Conservation (phyloP, 2,113 vertebrate genomes). For the Misgurnus anguillicaudatus region DNA sequence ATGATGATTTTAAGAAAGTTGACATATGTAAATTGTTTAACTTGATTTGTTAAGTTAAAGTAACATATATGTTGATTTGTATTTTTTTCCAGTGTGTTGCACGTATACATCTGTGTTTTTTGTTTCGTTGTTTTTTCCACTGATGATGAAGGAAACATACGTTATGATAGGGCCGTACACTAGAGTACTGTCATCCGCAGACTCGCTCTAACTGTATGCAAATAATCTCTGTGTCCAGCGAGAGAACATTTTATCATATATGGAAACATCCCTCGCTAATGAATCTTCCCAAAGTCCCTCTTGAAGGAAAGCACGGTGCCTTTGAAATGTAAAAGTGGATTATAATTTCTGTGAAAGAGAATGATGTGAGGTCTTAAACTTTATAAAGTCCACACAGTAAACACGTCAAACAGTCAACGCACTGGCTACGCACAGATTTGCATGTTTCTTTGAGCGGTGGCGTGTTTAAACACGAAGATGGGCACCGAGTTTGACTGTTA, state of each 20-base stretch:
- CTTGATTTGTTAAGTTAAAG: too few species aligned
- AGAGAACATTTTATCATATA: constrained; percentile 1
- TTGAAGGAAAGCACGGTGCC: not conserved
- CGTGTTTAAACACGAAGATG: constrained; percentile 52
- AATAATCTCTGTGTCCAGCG: constrained; percentile 54
- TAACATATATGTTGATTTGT: too few species aligned
- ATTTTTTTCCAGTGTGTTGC: not conserved
- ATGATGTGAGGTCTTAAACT: not conserved
- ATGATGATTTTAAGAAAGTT: too few species aligned
- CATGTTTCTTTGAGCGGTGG: constrained; percentile 57
- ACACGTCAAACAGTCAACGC: constrained; percentile 43
- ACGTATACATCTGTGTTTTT: not conserved
- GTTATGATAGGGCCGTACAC: constrained; percentile 41
- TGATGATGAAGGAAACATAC: not conserved
- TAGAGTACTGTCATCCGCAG: constrained; percentile 60
- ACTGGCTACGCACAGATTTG: constrained; percentile 47
- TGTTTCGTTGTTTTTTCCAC: not conserved
- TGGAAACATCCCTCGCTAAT: not conserved
- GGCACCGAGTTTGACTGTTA: constrained; percentile 61
- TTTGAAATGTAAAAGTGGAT: not conserved
- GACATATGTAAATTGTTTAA: too few species aligned
- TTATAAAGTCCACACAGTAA: not conserved
- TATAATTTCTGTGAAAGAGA: not conserved
- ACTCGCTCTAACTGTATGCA: constrained; percentile 77
- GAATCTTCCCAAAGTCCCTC: not conserved